Evolutionary conservation across 30 jellyfish, hydroid and myxozoan genomes (phyloP), one percentile per base, ranked within the genome.

Genomic region (Sanderia malayensis): DNA sequence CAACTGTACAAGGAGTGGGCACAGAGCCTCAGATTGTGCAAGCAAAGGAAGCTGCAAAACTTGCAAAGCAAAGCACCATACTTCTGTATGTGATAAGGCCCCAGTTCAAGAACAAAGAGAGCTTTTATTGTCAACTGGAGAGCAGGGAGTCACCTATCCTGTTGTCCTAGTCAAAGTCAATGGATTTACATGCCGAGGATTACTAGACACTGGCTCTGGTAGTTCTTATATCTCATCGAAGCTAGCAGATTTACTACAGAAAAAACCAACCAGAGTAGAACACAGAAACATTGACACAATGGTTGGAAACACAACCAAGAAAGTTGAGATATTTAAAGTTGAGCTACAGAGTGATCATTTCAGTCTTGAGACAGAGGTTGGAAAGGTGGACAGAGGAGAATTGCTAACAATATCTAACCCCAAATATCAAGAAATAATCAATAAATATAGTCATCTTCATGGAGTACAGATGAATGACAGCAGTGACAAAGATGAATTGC

Each of bases 1-100:
- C 52, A 37, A 37, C 52, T 37, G 52, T 37, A 37, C 52, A 37
- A 13, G 52, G 52, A 37, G 52, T 37, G 52, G 52, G 52, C 52
- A 37, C 52, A 37, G 52, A 37, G 52, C 52, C 52, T 37, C 52
- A 37, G 52, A 37, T 37, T 37, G 52, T 37, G 52, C 52, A 37
- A 37, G 52, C 52, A 37, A 37, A 37, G 52, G 52, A 37, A 37
- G 52, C 52, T 37, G 52, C 52, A 37, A 37, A 37, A 37, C 52
- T 37, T 37, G 52, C 52, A 37, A 37, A 37, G 52, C 52, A 37
- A 37, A 37, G 52, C 52, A 37, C 13, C 13, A 37, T 37, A 37
- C 52, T 37, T 37, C 52, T 13, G 52, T 37, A 37, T 37, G 52
- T 37, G 52, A 37, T 37, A 37, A 37, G 52, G 52, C 52, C 52